Conservation (phyloP, 2,888 invertebrate species). For the Meghimatium bilineatum region DNA sequence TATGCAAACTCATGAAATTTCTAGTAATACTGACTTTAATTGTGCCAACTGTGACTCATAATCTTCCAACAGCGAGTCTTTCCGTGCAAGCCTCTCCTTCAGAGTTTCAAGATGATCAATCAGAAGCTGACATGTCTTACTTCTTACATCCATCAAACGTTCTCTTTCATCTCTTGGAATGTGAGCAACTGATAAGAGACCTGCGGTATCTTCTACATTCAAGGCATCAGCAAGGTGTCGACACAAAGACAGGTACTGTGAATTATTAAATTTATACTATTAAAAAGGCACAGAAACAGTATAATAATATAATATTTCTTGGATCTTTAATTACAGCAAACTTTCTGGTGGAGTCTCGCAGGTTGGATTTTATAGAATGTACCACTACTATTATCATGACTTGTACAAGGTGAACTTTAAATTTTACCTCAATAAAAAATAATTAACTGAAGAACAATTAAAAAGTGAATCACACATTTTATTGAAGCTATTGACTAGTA, state of each 20-base stretch:
- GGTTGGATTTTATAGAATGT: too few species aligned
- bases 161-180: constrained; percentile 74
- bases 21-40: constrained; percentile 65
- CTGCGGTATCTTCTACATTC: constrained; percentile 71
- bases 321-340: too few species aligned
- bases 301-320: too few species aligned
- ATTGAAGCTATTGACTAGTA: too few species aligned
- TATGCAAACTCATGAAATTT: too few species aligned
- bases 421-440: too few species aligned
- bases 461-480: too few species aligned
- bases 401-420: too few species aligned
- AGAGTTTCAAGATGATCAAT: constrained; percentile 68
- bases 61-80: constrained; percentile 75
- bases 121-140: constrained; percentile 67
- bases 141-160: constrained; percentile 67
- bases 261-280: constrained; percentile 23
- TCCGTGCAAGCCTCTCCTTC: constrained; percentile 71
- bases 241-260: constrained; percentile 72
- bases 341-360: too few species aligned
- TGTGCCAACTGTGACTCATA: constrained; percentile 76
- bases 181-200: constrained; percentile 74
- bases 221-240: constrained; percentile 68
- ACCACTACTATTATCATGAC: too few species aligned
- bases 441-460: too few species aligned
- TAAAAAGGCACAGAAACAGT: not conserved